Base-by-base conservation (phyloP, 2,797 vertebrate species). In the Gastrophryne carolinensis region DNA sequence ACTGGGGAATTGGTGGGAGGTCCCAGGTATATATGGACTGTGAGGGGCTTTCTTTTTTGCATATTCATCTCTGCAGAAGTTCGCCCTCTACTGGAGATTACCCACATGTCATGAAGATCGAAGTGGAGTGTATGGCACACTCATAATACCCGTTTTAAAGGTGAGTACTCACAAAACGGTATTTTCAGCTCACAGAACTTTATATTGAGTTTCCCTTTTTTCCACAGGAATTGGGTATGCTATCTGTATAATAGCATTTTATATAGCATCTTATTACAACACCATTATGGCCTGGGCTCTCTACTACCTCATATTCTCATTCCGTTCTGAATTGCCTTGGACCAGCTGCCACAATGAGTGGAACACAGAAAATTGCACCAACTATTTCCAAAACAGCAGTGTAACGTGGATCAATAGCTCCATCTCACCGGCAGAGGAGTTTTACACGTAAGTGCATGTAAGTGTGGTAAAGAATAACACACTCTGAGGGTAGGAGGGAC, bases 221-320 rank as follows among this genome's bases (percentile, higher is more conserved):
- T 73, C 9, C 41, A 6, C 81, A 99, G 97, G 98, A 52, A 98
- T 99, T 11, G 98, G 98, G 71, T 98, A 94, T 34, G 94, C 98
- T 87, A 99, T 99, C 89, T 99, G 97, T 87, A 89, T 99, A 81
- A 95, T 99, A 39, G 93, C 94, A 49, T 93, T 99, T 64, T 99
- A 98, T 27, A 83, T 98, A 0, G 94, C 96, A 81, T 99, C 98
- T 87, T 99, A 99, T 89, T 99, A 99, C 87, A 99, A 99, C 89
- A 99, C 97, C 88, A 97, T 99, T 84, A 99, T 99, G 91, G 96
- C 98, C 78, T 99, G 98, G 98, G 96, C 96, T 1, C 86, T 99
- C 79, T 99, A 98, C 88, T 99, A 99, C 92, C 92, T 99, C 83
- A 79, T 97, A 6, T 96, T 95, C 0, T 99, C 97, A 39, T 96